Base-by-base conservation (phyloP, 2,113 vertebrate genomes). In the Vombatus ursinus region DNA sequence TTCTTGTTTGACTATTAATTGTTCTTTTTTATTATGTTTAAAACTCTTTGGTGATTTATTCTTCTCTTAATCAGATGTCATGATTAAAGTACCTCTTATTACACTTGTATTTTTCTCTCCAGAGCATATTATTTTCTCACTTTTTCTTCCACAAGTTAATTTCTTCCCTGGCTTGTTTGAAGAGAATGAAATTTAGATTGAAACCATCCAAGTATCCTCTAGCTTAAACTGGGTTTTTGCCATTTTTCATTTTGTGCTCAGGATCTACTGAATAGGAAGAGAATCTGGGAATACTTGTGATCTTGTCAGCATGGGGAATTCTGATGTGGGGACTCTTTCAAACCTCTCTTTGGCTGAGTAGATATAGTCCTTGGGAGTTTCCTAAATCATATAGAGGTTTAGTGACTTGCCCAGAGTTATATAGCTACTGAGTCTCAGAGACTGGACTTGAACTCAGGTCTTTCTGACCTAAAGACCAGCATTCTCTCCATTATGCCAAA, bases 1-100 rank as follows among this genome's bases (percentile, higher is more conserved):
- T 52, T 96, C 44, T 92, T 95, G 92, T 53, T 68, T 96, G 54
- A 92, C 94, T 94, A 92, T 92, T 96, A 95, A 95, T 94, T 92
- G 4, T 44, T 44, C n/a, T 95, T 92, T 92, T 90, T 91, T 95
- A 93, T 94, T 91, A 93, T 52, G 90, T 93, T 96, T 96, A 92
- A 94, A 57, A 91, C 4, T 51, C 93, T 92, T 94, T 49, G 93
- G 48, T 94, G 47, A 96, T 57, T 95, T 95, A 23, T 26, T 53
- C 37, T 31, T 90, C 44, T 92, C 92, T 95, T 77, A 93, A 93
- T 95, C 95, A 95, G 90, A 94, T 92, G 31, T 93, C 92, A 91
- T 84, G 16, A 93, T 89, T 77, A 95, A 93, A 84, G 28, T 11
- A 24, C 68, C 47, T 92, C 90, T 95, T 54, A 52, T 92, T 93